phyloP scores from a whole-genome alignment of 2,797 vertebrate genomes.

The Leptodactylus fallax region DNA sequence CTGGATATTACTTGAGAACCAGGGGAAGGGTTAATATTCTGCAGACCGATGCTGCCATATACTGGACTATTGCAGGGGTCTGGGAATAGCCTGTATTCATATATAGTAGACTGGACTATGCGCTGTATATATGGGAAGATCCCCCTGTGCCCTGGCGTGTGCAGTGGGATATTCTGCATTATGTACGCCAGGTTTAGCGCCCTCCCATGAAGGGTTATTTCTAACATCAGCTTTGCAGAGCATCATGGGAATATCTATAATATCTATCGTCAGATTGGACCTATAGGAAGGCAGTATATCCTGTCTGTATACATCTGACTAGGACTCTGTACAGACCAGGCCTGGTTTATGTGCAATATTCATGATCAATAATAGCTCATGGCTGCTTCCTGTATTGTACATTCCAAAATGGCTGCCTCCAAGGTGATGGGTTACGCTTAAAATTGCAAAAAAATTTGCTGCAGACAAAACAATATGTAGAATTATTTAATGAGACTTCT shows the following conservation, averaged over 20 bases:
- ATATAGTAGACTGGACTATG: not conserved
- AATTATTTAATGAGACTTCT: not conserved
- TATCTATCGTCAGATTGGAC: too few relatives aligned
- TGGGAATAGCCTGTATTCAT: not conserved
- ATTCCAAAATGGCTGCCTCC: not conserved
- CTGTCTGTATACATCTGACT: not conserved
- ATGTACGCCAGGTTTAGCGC: not conserved
- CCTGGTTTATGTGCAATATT: too few relatives aligned
- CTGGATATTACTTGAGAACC: not conserved
- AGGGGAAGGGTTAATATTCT: conserved; percentile 6
- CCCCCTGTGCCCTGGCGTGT: too few relatives aligned
- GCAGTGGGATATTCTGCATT: not conserved
- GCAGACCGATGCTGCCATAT: not conserved
- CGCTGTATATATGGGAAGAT: not conserved
- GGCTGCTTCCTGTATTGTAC: not conserved
- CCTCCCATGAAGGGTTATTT: not conserved
- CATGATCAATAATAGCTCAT: not conserved
- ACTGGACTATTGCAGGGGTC: not conserved
- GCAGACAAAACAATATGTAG: not conserved
- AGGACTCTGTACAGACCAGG: not conserved
- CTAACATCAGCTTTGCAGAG: not conserved
- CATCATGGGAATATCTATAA: conserved; percentile 26
- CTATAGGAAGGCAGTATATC: too few relatives aligned
- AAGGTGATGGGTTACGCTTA: not conserved
- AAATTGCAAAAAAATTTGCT: not conserved